These are phyloP conservation scores for Callipepla californica DNA, from an alignment of 2,113 vertebrate species.

Conservation along the genomic window DNA sequence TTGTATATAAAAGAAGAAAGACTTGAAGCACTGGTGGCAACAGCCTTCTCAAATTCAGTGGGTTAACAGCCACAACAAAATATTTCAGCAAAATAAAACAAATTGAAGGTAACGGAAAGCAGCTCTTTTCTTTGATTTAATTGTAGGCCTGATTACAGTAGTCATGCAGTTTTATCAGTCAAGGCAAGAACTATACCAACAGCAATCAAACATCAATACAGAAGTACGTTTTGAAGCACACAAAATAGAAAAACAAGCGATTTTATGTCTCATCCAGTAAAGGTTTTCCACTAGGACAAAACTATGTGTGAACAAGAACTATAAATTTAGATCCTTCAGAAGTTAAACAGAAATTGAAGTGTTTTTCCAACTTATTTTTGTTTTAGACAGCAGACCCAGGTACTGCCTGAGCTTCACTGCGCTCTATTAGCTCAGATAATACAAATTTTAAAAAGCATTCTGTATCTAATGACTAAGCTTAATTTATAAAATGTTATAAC, in stretches of 20 bases:
- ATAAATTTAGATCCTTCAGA: neutral
- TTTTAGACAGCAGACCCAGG: neutral
- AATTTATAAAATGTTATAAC: neutral
- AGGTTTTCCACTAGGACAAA: neutral
- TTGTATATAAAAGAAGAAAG: neutral
- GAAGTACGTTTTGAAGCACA: neutral
- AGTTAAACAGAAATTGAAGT: neutral
- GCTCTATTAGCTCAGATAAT: neutral
- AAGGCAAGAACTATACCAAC: neutral
- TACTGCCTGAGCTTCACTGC: neutral
- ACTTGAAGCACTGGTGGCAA: neutral
- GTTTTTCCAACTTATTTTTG: neutral
- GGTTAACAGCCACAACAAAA: neutral
- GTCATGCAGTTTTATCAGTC: neutral
- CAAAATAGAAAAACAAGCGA: neutral
- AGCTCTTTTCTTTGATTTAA: neutral
- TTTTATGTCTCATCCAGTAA: neutral
- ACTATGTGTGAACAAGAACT: neutral
- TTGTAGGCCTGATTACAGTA: neutral
- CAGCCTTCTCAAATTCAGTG: neutral
- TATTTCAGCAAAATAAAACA: neutral
- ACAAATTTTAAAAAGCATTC: neutral
- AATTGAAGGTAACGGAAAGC: neutral
- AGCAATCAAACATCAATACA: neutral
- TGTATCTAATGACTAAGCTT: neutral